Evolutionary conservation across 2,113 vertebrate genomes (phyloP).

Genomic region (Numenius arquata): DNA sequence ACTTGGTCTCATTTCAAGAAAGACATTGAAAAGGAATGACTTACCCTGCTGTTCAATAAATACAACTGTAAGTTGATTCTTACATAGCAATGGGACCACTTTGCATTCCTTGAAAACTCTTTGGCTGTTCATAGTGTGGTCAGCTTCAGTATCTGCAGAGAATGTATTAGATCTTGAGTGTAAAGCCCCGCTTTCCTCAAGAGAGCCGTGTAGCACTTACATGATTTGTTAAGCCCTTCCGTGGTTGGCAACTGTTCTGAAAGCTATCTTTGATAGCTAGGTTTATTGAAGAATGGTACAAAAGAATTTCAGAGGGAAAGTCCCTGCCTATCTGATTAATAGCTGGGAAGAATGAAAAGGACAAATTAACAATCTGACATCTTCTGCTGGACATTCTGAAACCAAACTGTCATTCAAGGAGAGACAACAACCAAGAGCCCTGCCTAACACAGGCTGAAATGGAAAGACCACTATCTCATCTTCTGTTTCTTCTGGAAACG

Average conservation of each 20-base stretch:
- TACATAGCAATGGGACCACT: neutral
- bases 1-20: neutral
- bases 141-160: neutral
- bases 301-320: neutral
- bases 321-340: neutral
- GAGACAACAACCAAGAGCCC: neutral
- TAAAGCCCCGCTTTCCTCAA: neutral
- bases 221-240: neutral
- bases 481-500: neutral
- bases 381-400: neutral
- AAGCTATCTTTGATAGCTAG: neutral
- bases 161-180: neutral
- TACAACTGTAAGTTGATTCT: neutral
- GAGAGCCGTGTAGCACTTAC: neutral
- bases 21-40: neutral
- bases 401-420: neutral
- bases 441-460: neutral
- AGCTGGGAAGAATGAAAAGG: neutral
- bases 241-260: neutral
- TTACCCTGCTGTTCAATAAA: neutral
- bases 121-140: neutral
- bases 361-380: neutral
- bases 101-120: slow-evolving; percentile 3
- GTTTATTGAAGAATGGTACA: neutral
- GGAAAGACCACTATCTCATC: neutral